Percentiles rank a stretch among this genome's conserved stretches.
phyloP scores from a whole-genome alignment of 2,113 vertebrate species.

The Alethe diademata region DNA sequence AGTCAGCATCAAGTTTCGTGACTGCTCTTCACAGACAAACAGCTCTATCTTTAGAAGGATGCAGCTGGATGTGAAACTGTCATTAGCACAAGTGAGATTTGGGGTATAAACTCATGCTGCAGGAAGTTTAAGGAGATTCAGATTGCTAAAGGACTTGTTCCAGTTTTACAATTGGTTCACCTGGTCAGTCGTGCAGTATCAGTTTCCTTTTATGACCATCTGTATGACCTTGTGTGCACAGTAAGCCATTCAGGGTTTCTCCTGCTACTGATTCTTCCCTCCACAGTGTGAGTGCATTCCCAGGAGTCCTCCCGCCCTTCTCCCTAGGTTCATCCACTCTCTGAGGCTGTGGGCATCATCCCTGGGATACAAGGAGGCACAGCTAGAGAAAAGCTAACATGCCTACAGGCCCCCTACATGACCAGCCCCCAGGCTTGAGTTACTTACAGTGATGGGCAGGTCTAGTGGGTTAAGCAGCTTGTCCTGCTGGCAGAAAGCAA shows the following conservation, averaged over 20 bases:
- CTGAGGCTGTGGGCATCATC: not conserved
- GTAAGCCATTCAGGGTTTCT: not conserved
- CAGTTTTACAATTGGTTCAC: not conserved
- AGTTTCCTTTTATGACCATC: not conserved
- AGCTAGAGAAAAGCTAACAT: not conserved
- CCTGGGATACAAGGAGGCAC: not conserved
- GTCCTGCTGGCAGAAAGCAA: conserved; percentile 84
- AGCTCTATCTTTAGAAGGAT: not conserved
- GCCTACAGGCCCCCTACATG: conserved; percentile 1
- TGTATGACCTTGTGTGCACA: not conserved
- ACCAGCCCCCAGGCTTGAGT: conserved; percentile 45
- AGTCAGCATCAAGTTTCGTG: not conserved
- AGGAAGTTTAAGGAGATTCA: not conserved
- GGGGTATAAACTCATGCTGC: not conserved
- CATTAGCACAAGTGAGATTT: not conserved
- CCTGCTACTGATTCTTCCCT: not conserved
- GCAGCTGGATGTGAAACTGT: not conserved
- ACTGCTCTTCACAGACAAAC: not conserved
- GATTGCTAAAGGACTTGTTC: not conserved
- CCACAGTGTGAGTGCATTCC: not conserved
- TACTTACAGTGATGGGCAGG: conserved; percentile 95
- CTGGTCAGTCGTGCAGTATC: not conserved
- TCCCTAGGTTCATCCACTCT: not conserved
- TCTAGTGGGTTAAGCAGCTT: conserved; percentile 90
- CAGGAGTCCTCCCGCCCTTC: not conserved